phyloP scores from a whole-genome alignment of 2,113 vertebrate species.

The Rafetus swinhoei region DNA sequence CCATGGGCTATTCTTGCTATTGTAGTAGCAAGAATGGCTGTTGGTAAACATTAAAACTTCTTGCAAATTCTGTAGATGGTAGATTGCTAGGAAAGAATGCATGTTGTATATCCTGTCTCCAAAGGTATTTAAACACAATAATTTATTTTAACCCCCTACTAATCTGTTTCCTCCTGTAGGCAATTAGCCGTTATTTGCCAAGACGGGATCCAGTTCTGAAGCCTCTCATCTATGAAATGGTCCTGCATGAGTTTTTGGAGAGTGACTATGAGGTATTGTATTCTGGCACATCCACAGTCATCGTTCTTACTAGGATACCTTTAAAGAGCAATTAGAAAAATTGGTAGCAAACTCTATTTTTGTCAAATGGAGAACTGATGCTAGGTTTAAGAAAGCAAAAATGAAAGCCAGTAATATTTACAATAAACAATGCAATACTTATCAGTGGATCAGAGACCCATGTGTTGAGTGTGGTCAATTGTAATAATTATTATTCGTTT shows the following conservation, averaged over 20 bases:
- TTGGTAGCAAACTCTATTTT: not conserved
- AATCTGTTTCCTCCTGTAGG: conserved; percentile 74
- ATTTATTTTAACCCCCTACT: not conserved
- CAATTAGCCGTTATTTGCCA: conserved; percentile 96
- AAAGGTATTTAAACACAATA: not conserved
- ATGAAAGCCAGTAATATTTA: not conserved
- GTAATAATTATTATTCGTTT: not conserved
- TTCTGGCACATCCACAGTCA: not conserved
- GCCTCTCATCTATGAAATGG: conserved; percentile 98
- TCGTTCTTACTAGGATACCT: not conserved
- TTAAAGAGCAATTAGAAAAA: not conserved
- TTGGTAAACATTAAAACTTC: too few relatives aligned
- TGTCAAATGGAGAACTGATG: not conserved
- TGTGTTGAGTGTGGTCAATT: not conserved
- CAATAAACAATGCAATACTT: not conserved
- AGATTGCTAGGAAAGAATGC: not conserved
- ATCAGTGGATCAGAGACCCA: not conserved
- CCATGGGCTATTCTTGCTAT: not conserved
- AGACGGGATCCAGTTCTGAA: conserved; percentile 94
- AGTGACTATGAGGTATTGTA: conserved; percentile 93
- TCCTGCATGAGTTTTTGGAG: conserved; percentile 95
- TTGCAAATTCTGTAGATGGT: too few relatives aligned
- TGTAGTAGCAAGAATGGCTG: not conserved
- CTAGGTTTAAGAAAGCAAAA: not conserved
- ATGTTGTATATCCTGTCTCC: not conserved